These are phyloP conservation scores for Itoplectis maculator DNA, from an alignment of 2,888 invertebrate genomes.

Conservation along the genomic window DNA sequence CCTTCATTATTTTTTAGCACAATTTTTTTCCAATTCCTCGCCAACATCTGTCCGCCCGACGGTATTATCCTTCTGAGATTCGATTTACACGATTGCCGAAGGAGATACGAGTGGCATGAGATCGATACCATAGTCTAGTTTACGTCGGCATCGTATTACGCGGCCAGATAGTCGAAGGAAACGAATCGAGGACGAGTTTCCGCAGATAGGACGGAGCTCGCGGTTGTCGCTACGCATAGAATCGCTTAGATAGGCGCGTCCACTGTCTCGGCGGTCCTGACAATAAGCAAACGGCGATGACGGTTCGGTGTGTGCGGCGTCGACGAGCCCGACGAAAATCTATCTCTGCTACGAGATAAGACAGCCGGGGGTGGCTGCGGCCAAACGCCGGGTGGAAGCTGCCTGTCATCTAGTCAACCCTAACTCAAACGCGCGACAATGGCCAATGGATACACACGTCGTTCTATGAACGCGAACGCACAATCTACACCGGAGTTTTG, in stretches of 20 bases:
- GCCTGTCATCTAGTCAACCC: constrained; percentile 80
- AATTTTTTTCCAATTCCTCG: constrained; percentile 50
- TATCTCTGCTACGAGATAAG: constrained; percentile 79
- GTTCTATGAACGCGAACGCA: constrained; percentile 41
- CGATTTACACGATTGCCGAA: constrained; percentile 11
- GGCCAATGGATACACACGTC: constrained; percentile 71
- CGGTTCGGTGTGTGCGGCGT: constrained; percentile 26
- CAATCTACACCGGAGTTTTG: constrained; percentile 1
- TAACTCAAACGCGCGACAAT: constrained; percentile 80
- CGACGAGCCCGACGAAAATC: constrained; percentile 75
- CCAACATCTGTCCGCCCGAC: not conserved
- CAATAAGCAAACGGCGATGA: constrained; percentile 54
- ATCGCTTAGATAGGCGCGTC: constrained; percentile 62
- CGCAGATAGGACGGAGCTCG: constrained; percentile 55
- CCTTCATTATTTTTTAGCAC: constrained; percentile 43
- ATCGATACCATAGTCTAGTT: constrained; percentile 18
- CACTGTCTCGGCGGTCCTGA: constrained; percentile 54
- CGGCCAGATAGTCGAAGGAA: constrained; percentile 16
- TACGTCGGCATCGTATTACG: constrained; percentile 24
- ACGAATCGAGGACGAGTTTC: constrained; percentile 61
- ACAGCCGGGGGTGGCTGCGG: constrained; percentile 61
- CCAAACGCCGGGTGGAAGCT: constrained; percentile 37
- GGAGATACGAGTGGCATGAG: not conserved
- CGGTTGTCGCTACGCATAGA: constrained; percentile 53
- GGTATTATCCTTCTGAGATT: not conserved